Conservation (phyloP, 1,140 invertebrate genomes). For the Asobara japonica region DNA sequence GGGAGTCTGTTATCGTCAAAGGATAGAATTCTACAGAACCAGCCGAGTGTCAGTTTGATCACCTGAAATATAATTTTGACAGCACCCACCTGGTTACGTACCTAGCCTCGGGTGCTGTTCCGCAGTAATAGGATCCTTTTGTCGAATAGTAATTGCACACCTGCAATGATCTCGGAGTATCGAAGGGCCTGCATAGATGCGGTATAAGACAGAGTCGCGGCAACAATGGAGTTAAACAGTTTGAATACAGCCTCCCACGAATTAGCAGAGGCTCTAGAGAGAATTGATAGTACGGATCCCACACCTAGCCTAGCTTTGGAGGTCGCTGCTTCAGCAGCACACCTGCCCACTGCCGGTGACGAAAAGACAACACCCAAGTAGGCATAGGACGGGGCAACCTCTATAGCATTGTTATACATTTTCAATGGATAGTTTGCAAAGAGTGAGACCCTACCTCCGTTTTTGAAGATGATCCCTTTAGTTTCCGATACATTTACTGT, state of each 20-base stretch:
- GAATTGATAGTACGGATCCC: not conserved
- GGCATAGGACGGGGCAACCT: not conserved
- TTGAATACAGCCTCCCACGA: conserved; percentile 17
- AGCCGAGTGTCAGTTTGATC: no score
- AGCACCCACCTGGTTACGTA: no score
- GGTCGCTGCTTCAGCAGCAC: conserved; percentile 1
- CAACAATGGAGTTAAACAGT: conserved; percentile 22
- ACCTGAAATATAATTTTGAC: no score
- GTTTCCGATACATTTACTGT: conserved; percentile 40
- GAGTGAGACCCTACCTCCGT: conserved; percentile 17
- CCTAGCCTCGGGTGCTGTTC: conserved; percentile 21
- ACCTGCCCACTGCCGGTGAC: not conserved
- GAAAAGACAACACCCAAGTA: conserved; percentile 13
- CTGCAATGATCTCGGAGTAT: conserved; percentile 21
- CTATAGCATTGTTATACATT: not conserved
- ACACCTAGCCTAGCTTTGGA: conserved; percentile 14
- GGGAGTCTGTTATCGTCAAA: no score
- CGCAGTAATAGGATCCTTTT: conserved; percentile 23
- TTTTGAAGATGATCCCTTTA: conserved; percentile 40
- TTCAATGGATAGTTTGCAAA: no score
- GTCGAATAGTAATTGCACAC: conserved; percentile 25
- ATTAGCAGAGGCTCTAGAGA: conserved; percentile 3
- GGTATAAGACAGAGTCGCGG: conserved; percentile 16
- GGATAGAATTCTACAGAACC: no score
- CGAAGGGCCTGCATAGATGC: conserved; percentile 17